Conservation (phyloP, 2,888 invertebrate species). For the Panzeria rudis region DNA sequence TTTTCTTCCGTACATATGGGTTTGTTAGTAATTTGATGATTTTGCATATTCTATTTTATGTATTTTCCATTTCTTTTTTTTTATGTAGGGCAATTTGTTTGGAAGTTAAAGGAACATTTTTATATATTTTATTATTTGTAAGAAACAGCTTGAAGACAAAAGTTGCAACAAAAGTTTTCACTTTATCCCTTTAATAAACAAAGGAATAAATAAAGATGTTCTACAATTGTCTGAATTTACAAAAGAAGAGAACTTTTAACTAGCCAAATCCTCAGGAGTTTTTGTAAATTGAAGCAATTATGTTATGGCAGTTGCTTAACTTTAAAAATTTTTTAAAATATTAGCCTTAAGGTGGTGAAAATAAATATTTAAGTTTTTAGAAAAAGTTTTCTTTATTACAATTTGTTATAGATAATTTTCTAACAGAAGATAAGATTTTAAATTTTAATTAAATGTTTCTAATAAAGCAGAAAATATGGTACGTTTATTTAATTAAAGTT, state of each 20-base stretch:
- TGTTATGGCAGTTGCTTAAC: conserved; percentile 1
- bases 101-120: not conserved
- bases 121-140: not conserved
- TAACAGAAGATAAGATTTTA: not conserved
- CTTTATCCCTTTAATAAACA: not conserved
- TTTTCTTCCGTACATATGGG: not conserved
- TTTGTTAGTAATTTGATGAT: conserved; percentile 10
- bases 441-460: not conserved
- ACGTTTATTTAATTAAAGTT: not conserved
- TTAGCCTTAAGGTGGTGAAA: not conserved
- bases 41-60: conserved; percentile 22
- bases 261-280: not conserved
- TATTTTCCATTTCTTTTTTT: not conserved
- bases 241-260: not conserved
- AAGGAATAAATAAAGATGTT: conserved; percentile 13
- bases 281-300: not conserved
- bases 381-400: not conserved
- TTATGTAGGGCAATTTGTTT: conserved; percentile 3
- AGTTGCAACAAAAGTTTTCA: not conserved
- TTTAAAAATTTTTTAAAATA: not conserved
- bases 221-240: conserved; percentile 6
- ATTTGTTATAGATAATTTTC: not conserved
- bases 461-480: not conserved
- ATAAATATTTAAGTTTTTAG: not conserved
- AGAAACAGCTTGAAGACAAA: not conserved